Evolutionary conservation across 2,113 vertebrate genomes (phyloP).

Genomic region (Aleadryas rufinucha): DNA sequence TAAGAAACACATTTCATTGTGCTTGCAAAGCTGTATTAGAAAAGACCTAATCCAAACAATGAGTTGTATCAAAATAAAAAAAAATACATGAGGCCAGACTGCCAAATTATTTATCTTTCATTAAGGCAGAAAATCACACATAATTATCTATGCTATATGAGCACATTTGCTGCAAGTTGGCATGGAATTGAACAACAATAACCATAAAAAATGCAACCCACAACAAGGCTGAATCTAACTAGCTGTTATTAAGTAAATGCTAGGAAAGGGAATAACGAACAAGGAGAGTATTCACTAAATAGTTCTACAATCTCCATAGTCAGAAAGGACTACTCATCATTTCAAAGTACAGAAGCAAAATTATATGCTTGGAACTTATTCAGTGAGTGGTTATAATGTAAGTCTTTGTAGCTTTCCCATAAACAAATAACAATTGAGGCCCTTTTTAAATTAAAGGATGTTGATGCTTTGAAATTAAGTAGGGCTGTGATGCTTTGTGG

Average conservation of each 20-base stretch:
- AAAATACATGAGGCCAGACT: constrained; percentile 41
- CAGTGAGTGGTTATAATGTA: neutral
- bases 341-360: constrained; percentile 1
- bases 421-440: constrained; percentile 18
- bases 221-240: constrained; percentile 45
- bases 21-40: neutral
- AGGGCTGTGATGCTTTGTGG: neutral
- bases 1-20: constrained; percentile 22
- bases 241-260: constrained; percentile 31
- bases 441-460: neutral
- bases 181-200: constrained; percentile 37
- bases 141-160: constrained; percentile 67
- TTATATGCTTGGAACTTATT: neutral
- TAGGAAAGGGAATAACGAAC: neutral
- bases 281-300: neutral
- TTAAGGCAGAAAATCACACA: constrained; percentile 64
- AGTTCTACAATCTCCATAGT: neutral
- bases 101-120: constrained; percentile 72
- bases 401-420: neutral
- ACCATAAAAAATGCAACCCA: constrained; percentile 35
- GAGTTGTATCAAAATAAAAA: constrained; percentile 49
- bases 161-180: constrained; percentile 45
- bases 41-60: constrained; percentile 33
- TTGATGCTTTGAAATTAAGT: constrained; percentile 11
- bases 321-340: neutral